Evolutionary conservation across 2,888 invertebrate genomes (phyloP).

Genomic region (Drosophila percnosoma): DNA sequence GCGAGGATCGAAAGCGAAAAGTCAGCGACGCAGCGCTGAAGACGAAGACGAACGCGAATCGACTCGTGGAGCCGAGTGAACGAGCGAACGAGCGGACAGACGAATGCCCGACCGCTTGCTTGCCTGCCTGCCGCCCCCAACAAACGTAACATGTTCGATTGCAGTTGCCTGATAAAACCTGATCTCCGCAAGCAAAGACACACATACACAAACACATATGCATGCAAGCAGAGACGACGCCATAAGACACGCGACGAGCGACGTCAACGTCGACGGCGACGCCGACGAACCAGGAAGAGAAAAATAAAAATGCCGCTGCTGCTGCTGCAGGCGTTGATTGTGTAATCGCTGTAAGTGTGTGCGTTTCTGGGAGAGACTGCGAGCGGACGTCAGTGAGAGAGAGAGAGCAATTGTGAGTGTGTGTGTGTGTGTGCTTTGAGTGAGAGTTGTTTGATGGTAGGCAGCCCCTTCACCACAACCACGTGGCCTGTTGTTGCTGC

Average conservation of each 20-base stretch:
- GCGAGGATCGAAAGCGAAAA: conserved; percentile 78
- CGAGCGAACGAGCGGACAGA: conserved; percentile 24
- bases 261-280: conserved; percentile 28
- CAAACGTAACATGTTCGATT: conserved; percentile 68
- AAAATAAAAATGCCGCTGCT: conserved; percentile 77
- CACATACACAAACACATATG: conserved; percentile 16
- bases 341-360: conserved; percentile 70
- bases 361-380: conserved; percentile 25
- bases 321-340: conserved; percentile 68
- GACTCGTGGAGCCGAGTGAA: conserved; percentile 36
- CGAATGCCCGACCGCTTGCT: conserved; percentile 3
- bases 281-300: conserved; percentile 83
- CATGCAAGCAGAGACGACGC: conserved; percentile 27
- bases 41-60: conserved; percentile 15
- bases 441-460: conserved; percentile 64
- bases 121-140: conserved; percentile 54
- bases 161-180: conserved; percentile 76
- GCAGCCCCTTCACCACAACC: conserved; percentile 47
- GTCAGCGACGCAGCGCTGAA: conserved; percentile 48
- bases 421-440: conserved; percentile 43
- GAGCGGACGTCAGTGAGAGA: background rate
- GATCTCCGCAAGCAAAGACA: conserved; percentile 61
- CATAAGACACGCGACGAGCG: conserved; percentile 58
- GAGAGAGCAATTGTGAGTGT: conserved; percentile 14
- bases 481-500: conserved; percentile 38